A percentile compares a stretch with the other conserved stretches of the same genome.
These are phyloP conservation scores for Lordiphosa clarofinis DNA, from an alignment of 1,140 invertebrate species.

Conservation along the genomic window DNA sequence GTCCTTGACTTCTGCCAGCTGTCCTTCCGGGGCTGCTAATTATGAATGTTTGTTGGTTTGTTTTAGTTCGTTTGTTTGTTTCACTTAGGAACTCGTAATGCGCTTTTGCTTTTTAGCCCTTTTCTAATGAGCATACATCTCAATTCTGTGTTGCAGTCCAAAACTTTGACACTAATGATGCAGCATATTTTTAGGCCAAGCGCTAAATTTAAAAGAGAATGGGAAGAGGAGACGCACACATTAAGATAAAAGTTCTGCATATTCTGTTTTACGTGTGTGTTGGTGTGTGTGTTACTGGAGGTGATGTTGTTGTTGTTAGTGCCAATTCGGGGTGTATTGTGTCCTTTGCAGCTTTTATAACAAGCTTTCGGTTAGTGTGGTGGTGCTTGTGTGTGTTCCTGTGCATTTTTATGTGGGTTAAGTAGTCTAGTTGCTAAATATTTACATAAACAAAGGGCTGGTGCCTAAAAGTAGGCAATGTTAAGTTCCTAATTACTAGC, in stretches of 20 bases:
- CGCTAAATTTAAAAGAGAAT: slow-evolving; percentile 58
- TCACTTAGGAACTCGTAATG: slow-evolving; percentile 72
- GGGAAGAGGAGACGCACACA: slow-evolving; percentile 44
- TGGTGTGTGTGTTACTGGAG: slow-evolving; percentile 7
- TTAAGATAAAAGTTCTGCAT: slow-evolving; percentile 43
- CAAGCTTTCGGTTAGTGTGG: slow-evolving; percentile 19
- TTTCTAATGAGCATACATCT: slow-evolving; percentile 48
- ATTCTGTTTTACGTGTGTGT: slow-evolving; percentile 20
- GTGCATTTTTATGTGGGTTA: slow-evolving; percentile 55
- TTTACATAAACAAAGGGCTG: slow-evolving; percentile 66
- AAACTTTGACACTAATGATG: slow-evolving; percentile 65
- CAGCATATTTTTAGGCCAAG: slow-evolving; percentile 68
- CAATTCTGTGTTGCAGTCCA: slow-evolving; percentile 21
- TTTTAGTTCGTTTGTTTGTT: slow-evolving; percentile 37
- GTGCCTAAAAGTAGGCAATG: slow-evolving; percentile 56
- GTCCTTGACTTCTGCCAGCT: slow-evolving; percentile 56
- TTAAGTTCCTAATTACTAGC: slow-evolving; percentile 57
- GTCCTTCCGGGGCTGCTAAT: slow-evolving; percentile 23
- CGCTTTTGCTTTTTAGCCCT: slow-evolving; percentile 61
- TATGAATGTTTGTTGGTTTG: slow-evolving; percentile 23
- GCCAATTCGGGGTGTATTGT: slow-evolving; percentile 47
- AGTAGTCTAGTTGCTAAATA: slow-evolving; percentile 62
- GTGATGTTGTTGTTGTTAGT: slow-evolving; percentile 25
- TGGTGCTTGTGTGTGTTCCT: slow-evolving; percentile 15
- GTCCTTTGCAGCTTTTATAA: slow-evolving; percentile 35